Percentiles rank a stretch among this genome's conserved stretches.
Conservation (phyloP, 2,797 vertebrate genomes). For the Acanthiza pusilla region DNA sequence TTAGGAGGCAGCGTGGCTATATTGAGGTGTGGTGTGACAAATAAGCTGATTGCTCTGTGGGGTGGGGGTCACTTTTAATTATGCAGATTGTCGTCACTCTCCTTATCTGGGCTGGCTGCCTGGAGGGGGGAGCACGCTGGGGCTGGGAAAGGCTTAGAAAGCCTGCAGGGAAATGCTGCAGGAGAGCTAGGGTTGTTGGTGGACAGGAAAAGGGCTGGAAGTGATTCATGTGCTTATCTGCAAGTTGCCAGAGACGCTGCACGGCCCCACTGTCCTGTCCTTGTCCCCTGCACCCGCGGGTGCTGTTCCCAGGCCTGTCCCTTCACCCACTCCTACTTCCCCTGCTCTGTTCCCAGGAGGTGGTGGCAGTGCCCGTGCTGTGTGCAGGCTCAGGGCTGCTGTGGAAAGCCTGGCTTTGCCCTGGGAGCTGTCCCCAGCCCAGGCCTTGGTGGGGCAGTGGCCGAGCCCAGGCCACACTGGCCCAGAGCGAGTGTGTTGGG, state of each 20-base stretch:
- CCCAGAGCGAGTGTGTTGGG: not conserved
- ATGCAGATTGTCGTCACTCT: not conserved
- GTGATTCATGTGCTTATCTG: not conserved
- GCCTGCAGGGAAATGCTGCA: not conserved
- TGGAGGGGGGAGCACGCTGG: not conserved
- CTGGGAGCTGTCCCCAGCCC: not conserved
- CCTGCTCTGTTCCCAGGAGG: not conserved
- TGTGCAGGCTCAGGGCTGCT: not conserved
- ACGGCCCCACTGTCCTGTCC: not conserved
- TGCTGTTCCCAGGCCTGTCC: not conserved
- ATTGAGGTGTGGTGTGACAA: not conserved
- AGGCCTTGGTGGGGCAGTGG: not conserved
- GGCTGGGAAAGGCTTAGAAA: not conserved
- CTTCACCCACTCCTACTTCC: not conserved
- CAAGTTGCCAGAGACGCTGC: not conserved
- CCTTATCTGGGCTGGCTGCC: not conserved
- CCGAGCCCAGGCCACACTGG: accelerated
- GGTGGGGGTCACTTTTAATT: not conserved
- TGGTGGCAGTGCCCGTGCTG: not conserved
- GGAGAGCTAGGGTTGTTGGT: not conserved
- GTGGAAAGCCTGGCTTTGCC: not conserved
- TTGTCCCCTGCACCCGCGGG: accelerated
- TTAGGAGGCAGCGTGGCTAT: not conserved
- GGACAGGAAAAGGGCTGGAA: not conserved
- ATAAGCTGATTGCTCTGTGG: not conserved